Base-by-base conservation (phyloP, 2,113 vertebrate species). In the Philantomba maxwellii region DNA sequence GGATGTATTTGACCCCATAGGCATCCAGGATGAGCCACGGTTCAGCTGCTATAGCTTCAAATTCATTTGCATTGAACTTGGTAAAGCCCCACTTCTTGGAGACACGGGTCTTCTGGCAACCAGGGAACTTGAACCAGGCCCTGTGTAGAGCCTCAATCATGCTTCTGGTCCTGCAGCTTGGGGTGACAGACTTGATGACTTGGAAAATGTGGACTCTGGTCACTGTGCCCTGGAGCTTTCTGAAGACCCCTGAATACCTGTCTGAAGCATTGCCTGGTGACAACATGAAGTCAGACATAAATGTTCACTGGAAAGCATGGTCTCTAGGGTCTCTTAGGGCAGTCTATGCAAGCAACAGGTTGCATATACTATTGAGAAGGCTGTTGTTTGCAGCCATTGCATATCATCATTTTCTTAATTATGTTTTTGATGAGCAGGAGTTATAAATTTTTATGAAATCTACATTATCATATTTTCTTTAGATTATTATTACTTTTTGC, bases 391-490 rank as follows among this genome's bases (percentile, higher is more conserved):
- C 47, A 7, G 36, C 12, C 82, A 51, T 28, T 43, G 33, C 64
- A 26, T 51, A 39, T 47, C 2, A 21, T 47, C 9, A 13, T 81
- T 96, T 96, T 80, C 36, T 92, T 75, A 73, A 73, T 33, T 77
- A 49, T 25, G 62, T 36, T 89, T 96, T 82, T 88, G 47, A 86
- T 83, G 87, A 90, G 33, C 49, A 87, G 82, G 77, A 43, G 1
- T 70, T 77, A 96, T 66, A 53, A 57, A 77, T n/a, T 90, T 94
- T 94, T 51, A 45, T 81, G 58, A 93, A 94, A 75, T 77, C 10
- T 93, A 77, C 88, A 81, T 93, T 7, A 39, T 53, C n/a, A 36
- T 51, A 51, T 91, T 93, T 89, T 89, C 53, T 15, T 82, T 60
- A 58, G 45, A 55, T 82, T 80, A 53, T 94, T 23, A 86, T 70